phyloP scores from a whole-genome alignment of 2,797 vertebrate genomes.

The Graptemys geographica region DNA sequence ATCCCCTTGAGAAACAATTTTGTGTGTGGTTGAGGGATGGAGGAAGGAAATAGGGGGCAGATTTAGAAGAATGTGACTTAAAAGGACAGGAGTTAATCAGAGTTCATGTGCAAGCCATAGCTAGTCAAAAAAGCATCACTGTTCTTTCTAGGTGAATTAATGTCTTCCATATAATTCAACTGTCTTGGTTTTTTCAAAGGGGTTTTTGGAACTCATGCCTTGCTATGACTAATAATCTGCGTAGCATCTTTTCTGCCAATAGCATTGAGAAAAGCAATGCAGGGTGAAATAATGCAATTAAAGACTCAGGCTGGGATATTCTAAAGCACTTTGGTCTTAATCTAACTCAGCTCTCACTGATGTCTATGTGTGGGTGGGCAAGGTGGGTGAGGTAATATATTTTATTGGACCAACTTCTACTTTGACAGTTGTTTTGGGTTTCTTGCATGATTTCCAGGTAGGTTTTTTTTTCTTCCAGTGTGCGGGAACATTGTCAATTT shows the following conservation, averaged over 20 bases:
- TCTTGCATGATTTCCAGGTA: neutral
- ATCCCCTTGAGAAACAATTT: neutral
- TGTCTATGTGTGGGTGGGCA: neutral
- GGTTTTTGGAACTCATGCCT: neutral
- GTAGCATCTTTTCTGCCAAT: neutral
- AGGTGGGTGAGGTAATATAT: neutral
- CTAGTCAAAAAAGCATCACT: slow-evolving; percentile 35
- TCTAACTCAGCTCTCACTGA: neutral
- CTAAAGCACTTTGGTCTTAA: neutral
- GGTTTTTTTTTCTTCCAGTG: neutral
- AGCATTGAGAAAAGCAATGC: neutral
- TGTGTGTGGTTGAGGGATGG: neutral
- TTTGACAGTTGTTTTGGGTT: neutral
- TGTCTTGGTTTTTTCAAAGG: slow-evolving; percentile 30
- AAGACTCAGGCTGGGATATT: neutral
- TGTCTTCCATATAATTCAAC: slow-evolving; percentile 31
- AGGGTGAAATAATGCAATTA: neutral
- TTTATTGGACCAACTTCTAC: neutral
- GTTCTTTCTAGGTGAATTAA: slow-evolving; percentile 41
- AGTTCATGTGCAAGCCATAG: neutral
- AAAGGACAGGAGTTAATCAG: slow-evolving; percentile 34
- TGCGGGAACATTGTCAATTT: neutral
- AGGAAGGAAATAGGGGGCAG: neutral
- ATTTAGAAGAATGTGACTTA: slow-evolving; percentile 34
- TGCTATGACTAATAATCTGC: neutral